Percentiles rank a stretch among this genome's conserved stretches.
These are phyloP conservation scores for Pachycephala philippinensis DNA, from an alignment of 2,113 vertebrate genomes.

Conservation along the genomic window DNA sequence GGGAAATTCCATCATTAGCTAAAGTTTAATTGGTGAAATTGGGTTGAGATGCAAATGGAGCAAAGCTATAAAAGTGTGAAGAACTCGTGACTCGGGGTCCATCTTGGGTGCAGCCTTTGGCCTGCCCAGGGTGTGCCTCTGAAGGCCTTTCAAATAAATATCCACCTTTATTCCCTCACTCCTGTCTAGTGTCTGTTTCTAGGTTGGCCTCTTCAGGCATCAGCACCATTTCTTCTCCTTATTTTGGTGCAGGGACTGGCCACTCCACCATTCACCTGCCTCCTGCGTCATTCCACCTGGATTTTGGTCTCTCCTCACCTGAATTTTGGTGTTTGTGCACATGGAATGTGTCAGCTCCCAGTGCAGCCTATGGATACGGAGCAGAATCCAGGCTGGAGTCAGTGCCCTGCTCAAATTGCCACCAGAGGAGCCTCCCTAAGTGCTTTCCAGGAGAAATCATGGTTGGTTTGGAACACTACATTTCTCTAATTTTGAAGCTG, in stretches of 20 bases:
- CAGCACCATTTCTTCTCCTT: not conserved
- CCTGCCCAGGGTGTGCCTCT: too few relatives aligned
- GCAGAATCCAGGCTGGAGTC: not conserved
- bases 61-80: too few relatives aligned
- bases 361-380: not conserved
- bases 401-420: not conserved
- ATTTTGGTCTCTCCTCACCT: not conserved
- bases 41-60: too few relatives aligned
- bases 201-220: too few relatives aligned
- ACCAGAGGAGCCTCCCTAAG: not conserved
- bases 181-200: too few relatives aligned
- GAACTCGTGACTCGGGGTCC: too few relatives aligned
- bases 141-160: too few relatives aligned
- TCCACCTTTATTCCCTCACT: too few relatives aligned
- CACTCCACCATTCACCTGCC: too few relatives aligned
- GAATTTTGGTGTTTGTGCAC: not conserved
- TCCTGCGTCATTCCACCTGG: not conserved
- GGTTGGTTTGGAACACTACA: not conserved
- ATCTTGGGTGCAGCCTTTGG: too few relatives aligned
- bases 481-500: not conserved
- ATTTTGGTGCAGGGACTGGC: not conserved
- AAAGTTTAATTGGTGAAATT: too few relatives aligned
- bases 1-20: too few relatives aligned
- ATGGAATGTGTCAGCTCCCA: not conserved
- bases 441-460: not conserved